phyloP scores from a whole-genome alignment of 2,888 invertebrate species.

The Arenicola marina region DNA sequence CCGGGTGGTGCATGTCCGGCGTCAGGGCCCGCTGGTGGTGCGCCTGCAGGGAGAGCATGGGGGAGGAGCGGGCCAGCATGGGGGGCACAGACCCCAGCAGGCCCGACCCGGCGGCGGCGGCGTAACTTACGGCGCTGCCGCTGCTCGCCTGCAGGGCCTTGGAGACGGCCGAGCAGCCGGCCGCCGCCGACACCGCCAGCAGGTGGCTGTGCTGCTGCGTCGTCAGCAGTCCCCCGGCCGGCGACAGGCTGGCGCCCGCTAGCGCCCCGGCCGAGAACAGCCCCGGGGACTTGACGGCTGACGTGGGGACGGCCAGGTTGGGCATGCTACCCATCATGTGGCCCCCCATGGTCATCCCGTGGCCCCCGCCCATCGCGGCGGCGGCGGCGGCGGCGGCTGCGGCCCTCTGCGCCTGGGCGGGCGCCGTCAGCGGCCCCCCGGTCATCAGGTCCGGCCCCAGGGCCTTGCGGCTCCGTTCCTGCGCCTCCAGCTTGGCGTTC shows the following conservation, averaged over 20 bases:
- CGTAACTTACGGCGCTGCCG: neutral
- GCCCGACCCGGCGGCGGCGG: neutral
- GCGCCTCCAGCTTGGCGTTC: neutral
- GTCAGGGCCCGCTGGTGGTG: neutral
- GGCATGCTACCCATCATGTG: too few species aligned
- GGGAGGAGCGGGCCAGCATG: neutral
- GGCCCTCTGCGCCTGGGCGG: neutral
- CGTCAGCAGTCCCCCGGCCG: neutral
- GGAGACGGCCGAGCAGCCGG: neutral
- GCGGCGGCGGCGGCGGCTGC: neutral
- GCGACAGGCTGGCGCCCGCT: neutral
- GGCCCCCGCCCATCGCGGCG: neutral
- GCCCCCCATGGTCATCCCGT: too few species aligned
- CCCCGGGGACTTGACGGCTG: neutral
- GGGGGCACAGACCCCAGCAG: constrained; percentile 1
- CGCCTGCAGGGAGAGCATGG: neutral
- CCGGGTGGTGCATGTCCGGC: neutral
- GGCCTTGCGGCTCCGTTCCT: neutral
- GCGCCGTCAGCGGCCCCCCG: neutral
- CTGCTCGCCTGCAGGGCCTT: neutral
- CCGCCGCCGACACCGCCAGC: neutral
- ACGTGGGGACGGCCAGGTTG: neutral
- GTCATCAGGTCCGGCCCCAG: neutral
- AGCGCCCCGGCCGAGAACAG: neutral
- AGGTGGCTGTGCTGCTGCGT: neutral